Conservation (phyloP, 2,888 invertebrate species). For the Drosophila quinaria region DNA sequence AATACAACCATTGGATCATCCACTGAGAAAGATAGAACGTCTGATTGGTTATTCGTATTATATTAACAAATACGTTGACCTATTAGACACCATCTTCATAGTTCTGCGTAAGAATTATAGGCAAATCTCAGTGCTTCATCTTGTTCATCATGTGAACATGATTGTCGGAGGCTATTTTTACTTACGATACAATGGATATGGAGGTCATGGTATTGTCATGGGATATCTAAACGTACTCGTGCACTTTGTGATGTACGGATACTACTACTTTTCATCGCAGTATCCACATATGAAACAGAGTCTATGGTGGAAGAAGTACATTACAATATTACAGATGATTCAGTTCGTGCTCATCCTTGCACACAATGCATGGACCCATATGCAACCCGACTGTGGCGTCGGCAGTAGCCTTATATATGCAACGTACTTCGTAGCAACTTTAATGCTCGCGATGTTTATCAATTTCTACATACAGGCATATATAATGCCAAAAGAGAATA, state of each 20-base stretch:
- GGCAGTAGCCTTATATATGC: neutral
- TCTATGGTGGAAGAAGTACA: slow-evolving; percentile 90
- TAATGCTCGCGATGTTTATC: slow-evolving; percentile 50
- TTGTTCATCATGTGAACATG: slow-evolving; percentile 63
- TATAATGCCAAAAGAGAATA: slow-evolving; percentile 10
- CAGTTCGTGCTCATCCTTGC: slow-evolving; percentile 86
- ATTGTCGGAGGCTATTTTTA: slow-evolving; percentile 5
- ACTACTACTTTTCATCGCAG: slow-evolving; percentile 91
- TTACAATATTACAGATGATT: slow-evolving; percentile 92
- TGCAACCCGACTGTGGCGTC: slow-evolving; percentile 39
- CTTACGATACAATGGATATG: slow-evolving; percentile 86
- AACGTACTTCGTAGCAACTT: slow-evolving; percentile 5
- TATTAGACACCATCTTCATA: slow-evolving; percentile 64
- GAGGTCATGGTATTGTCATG: slow-evolving; percentile 89
- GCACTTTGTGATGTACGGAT: slow-evolving; percentile 93
- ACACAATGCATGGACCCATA: slow-evolving; percentile 28
- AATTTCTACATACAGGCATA: slow-evolving; percentile 50
- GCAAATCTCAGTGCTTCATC: slow-evolving; percentile 59
- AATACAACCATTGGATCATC: slow-evolving; percentile 22
- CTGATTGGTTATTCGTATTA: slow-evolving; percentile 25
- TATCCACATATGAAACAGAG: slow-evolving; percentile 90
- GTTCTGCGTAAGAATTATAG: slow-evolving; percentile 63
- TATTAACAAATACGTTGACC: slow-evolving; percentile 52
- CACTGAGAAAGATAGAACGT: slow-evolving; percentile 35
- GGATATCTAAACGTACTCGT: slow-evolving; percentile 91